These are phyloP conservation scores for Beris morrisii DNA, from an alignment of 2,888 invertebrate genomes.

Conservation along the genomic window DNA sequence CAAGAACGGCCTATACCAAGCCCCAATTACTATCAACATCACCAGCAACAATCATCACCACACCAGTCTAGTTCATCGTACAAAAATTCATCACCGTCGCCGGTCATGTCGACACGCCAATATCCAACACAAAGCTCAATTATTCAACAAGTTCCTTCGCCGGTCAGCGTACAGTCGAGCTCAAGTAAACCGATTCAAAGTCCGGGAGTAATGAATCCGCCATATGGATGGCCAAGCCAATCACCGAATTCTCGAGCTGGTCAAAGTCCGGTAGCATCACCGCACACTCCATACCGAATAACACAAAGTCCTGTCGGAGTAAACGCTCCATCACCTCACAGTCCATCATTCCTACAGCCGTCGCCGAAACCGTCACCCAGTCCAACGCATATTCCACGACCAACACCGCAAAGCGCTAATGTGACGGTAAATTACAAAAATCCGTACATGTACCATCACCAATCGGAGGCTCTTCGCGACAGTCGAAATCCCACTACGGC, in stretches of 20 bases:
- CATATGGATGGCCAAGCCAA: slow-evolving; percentile 40
- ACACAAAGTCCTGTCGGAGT: slow-evolving; percentile 33
- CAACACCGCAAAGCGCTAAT: slow-evolving; percentile 26
- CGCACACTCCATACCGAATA: slow-evolving; percentile 31
- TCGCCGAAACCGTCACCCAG: slow-evolving; percentile 39
- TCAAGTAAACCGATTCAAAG: slow-evolving; percentile 32
- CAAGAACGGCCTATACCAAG: slow-evolving; percentile 22
- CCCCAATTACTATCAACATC: slow-evolving; percentile 30
- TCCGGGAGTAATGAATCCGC: slow-evolving; percentile 41
- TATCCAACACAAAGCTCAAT: slow-evolving; percentile 22
- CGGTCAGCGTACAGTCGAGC: slow-evolving; percentile 14
- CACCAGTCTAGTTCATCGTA: slow-evolving; percentile 1
- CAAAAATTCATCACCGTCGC: slow-evolving; percentile 29
- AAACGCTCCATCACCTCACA: slow-evolving; percentile 36
- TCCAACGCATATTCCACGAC: slow-evolving; percentile 34
- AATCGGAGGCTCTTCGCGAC: neutral
- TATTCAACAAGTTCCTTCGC: slow-evolving; percentile 18
- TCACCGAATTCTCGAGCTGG: slow-evolving; percentile 27
- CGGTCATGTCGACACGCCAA: slow-evolving; percentile 13
- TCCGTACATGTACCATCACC: slow-evolving; percentile 22
- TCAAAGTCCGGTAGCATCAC: slow-evolving; percentile 36
- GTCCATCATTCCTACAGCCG: slow-evolving; percentile 37
- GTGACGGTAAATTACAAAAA: slow-evolving; percentile 13
- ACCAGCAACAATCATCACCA: neutral
- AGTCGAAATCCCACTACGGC: neutral